These are phyloP conservation scores for Cyclophora albipunctata DNA, from an alignment of 2,888 invertebrate species.

Conservation along the genomic window DNA sequence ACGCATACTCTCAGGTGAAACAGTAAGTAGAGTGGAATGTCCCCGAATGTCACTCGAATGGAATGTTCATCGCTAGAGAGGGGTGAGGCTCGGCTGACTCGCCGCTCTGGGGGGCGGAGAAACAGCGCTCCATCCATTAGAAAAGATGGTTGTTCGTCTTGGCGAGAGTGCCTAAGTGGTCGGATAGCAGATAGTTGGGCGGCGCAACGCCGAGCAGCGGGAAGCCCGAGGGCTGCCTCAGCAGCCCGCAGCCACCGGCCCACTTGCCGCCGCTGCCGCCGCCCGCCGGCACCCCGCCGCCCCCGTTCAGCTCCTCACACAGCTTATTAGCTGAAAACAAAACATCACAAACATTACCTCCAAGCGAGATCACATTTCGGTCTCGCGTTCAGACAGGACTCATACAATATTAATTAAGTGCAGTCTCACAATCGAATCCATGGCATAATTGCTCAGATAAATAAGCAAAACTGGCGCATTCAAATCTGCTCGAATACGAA, in stretches of 20 bases:
- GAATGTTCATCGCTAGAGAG: conserved; percentile 16
- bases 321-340: conserved; percentile 57
- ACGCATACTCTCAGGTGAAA: conserved; percentile 26
- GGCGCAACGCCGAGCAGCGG: conserved; percentile 75
- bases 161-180: conserved; percentile 76
- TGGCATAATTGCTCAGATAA: conserved; percentile 26
- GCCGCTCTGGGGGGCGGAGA: conserved; percentile 22
- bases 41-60: conserved; percentile 22
- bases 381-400: conserved; percentile 9
- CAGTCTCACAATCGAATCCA: conserved; percentile 21
- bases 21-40: conserved; percentile 23
- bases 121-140: conserved; percentile 61
- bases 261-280: conserved; percentile 70
- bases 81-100: conserved; percentile 4
- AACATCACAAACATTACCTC: conserved; percentile 8
- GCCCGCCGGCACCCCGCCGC: conserved; percentile 48
- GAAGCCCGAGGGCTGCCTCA: conserved; percentile 78
- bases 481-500: conserved; percentile 61
- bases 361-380: not conserved
- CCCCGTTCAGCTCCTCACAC: conserved; percentile 62
- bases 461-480: conserved; percentile 48
- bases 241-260: conserved; percentile 78
- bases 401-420: conserved; percentile 19
- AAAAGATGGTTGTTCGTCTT: conserved; percentile 79
- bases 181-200: conserved; percentile 77